A percentile compares a stretch with the other conserved stretches of the same genome.
phyloP scores from a whole-genome alignment of 2,113 vertebrate species.

The Siphamia tubifer region DNA sequence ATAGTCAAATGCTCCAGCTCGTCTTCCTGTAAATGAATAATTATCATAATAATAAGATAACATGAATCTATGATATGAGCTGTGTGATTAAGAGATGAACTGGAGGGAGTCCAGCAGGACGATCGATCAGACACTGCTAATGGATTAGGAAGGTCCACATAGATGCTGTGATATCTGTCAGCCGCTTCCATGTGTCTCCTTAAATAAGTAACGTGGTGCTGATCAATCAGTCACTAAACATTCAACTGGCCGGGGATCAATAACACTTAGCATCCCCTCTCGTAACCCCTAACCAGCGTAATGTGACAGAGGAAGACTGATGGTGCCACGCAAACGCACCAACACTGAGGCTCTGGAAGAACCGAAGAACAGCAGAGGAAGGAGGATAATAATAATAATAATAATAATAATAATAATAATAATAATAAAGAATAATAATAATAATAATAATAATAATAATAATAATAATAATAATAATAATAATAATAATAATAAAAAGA shows the following conservation, averaged over 20 bases:
- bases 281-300: constrained; percentile 39
- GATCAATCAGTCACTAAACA: constrained; percentile 57
- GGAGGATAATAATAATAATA: background rate
- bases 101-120: constrained; percentile 2
- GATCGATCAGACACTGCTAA: constrained; percentile 60
- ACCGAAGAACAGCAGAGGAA: constrained; percentile 38
- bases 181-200: constrained; percentile 52
- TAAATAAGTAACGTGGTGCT: constrained; percentile 33
- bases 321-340: constrained; percentile 5
- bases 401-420: background rate
- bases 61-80: constrained; percentile 15
- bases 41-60: no score
- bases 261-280: constrained; percentile 58
- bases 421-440: no score
- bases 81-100: constrained; percentile 11
- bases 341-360: constrained; percentile 8
- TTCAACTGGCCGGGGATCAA: constrained; percentile 63
- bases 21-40: no score
- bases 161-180: constrained; percentile 52
- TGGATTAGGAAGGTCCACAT: constrained; percentile 56
- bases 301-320: constrained; percentile 55
- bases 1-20: no score
- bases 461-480: no score
- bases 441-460: no score
- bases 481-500: no score